phyloP scores from a whole-genome alignment of 1,140 invertebrate species.

The Anoplolepis gracilipes region DNA sequence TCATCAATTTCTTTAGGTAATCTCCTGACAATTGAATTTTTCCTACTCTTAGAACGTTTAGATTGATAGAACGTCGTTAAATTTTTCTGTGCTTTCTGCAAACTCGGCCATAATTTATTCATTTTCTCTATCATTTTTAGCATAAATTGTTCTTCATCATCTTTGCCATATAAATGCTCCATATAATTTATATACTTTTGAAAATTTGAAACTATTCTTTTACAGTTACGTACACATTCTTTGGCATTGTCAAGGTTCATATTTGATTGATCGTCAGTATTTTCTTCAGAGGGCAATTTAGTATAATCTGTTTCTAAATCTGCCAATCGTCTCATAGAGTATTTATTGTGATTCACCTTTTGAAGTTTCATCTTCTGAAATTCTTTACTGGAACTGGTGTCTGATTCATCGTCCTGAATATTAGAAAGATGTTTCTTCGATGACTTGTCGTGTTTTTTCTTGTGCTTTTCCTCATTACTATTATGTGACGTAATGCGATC shows the following conservation, averaged over 20 bases:
- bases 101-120: constrained; percentile 12
- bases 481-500: not conserved
- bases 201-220: constrained; percentile 45
- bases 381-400: constrained; percentile 73
- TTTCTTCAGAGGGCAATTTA: not conserved
- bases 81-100: constrained; percentile 39
- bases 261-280: constrained; percentile 33
- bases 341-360: constrained; percentile 1
- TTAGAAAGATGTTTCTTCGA: not conserved
- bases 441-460: not conserved
- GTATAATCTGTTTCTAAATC: not conserved
- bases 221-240: constrained; percentile 61
- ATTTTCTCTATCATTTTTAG: constrained; percentile 18
- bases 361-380: constrained; percentile 64
- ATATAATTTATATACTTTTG: constrained; percentile 61
- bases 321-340: not conserved
- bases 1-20: not conserved
- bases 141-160: constrained; percentile 44
- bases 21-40: not conserved
- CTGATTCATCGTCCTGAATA: constrained; percentile 31
- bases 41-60: constrained; percentile 15
- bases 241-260: constrained; percentile 9
- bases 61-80: constrained; percentile 21
- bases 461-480: not conserved
- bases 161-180: constrained; percentile 46